Evolutionary conservation across 1,140 invertebrate species (phyloP).

Genomic region (Copidosoma floridanum): DNA sequence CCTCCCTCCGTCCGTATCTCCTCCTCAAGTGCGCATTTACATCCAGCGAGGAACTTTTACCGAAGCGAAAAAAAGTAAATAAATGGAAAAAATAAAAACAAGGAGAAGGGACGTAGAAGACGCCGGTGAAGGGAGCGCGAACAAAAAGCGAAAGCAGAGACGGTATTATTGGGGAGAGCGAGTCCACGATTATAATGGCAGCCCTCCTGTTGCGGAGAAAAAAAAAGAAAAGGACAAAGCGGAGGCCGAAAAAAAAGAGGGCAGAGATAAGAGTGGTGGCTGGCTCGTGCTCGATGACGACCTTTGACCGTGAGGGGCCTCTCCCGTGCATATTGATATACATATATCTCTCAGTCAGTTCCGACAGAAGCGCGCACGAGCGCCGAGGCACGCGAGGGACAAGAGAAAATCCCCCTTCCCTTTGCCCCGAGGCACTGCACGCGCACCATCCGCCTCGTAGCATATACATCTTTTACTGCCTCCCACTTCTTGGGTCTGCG

Average conservation of each 20-base stretch:
- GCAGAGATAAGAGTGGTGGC: slow-evolving; percentile 14
- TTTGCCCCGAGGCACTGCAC: slow-evolving; percentile 49
- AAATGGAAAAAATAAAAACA: not conserved
- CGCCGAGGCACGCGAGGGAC: slow-evolving; percentile 51
- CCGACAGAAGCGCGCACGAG: slow-evolving; percentile 44
- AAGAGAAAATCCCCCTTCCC: slow-evolving; percentile 42
- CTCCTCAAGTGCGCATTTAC: not conserved
- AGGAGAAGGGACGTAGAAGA: too few relatives aligned
- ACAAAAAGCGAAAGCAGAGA: slow-evolving; percentile 15
- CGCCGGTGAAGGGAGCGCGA: not conserved
- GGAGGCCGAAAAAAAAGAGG: not conserved
- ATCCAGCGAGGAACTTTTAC: not conserved
- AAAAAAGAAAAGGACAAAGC: too few relatives aligned
- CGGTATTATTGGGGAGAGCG: not conserved
- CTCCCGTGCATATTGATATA: not conserved
- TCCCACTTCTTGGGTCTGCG: too few relatives aligned
- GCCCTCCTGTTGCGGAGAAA: slow-evolving; percentile 13
- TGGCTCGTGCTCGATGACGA: slow-evolving; percentile 54
- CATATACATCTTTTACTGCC: not conserved
- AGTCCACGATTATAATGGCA: slow-evolving; percentile 28
- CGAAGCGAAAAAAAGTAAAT: not conserved
- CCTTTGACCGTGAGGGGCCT: slow-evolving; percentile 45
- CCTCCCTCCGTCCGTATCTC: not conserved
- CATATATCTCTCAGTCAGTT: too few relatives aligned
- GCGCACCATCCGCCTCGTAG: slow-evolving; percentile 27